A percentile compares a stretch with the other conserved stretches of the same genome.
Evolutionary conservation across 1,140 invertebrate species (phyloP).

Genomic region (Achatina immaculata): DNA sequence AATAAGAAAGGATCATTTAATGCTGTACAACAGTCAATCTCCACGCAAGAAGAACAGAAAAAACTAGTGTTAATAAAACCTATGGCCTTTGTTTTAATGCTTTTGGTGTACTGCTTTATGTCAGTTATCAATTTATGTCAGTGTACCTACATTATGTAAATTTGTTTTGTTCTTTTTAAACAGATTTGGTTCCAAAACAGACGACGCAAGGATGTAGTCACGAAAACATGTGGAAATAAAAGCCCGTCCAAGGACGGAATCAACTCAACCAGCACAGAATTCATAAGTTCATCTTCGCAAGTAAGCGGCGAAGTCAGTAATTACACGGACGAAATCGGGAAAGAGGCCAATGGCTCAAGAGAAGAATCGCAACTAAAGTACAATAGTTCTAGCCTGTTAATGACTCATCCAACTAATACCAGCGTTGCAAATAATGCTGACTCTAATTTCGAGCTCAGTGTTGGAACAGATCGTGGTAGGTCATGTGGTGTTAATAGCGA

Average conservation of each 20-base stretch:
- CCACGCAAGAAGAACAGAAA: too few relatives aligned
- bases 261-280: conserved; percentile 9
- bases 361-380: conserved; percentile 34
- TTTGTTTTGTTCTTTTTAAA: background rate
- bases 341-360: background rate
- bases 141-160: too few relatives aligned
- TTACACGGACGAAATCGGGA: background rate
- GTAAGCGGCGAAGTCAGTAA: background rate
- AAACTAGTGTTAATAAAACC: too few relatives aligned
- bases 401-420: background rate
- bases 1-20: too few relatives aligned
- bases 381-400: background rate
- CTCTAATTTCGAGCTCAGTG: background rate
- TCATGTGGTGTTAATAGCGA: conserved; percentile 31
- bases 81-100: too few relatives aligned
- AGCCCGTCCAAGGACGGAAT: conserved; percentile 41
- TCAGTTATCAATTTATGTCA: too few relatives aligned
- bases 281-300: background rate
- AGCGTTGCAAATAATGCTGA: background rate
- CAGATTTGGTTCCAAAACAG: conserved; percentile 70
- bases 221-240: conserved; percentile 41
- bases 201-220: conserved; percentile 64
- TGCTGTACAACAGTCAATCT: too few relatives aligned
- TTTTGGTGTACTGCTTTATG: too few relatives aligned
- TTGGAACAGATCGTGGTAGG: conserved; percentile 7